phyloP scores from a whole-genome alignment of 53 echinoderm and acorn worm species.

The Echinarachnius parma region DNA sequence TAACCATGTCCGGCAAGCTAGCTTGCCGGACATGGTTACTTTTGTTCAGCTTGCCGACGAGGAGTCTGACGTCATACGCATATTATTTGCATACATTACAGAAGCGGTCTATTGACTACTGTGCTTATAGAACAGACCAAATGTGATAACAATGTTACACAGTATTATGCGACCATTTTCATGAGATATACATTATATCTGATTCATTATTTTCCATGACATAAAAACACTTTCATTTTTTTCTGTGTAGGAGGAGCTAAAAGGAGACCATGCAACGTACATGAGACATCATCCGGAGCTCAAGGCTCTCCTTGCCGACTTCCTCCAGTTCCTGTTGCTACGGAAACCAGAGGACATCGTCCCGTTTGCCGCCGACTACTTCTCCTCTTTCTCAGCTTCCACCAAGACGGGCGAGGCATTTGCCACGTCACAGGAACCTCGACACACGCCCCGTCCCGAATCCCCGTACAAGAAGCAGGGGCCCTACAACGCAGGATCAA shows the following conservation, averaged over 20 bases:
- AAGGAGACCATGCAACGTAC: conserved; percentile 98
- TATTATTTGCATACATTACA: too few relatives aligned
- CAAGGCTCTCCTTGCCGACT: conserved; percentile 95
- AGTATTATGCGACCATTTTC: too few relatives aligned
- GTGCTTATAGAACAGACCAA: too few relatives aligned
- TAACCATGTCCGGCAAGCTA: too few relatives aligned
- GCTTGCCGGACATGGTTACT: too few relatives aligned
- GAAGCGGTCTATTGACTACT: too few relatives aligned
- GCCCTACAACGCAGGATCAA: conserved; percentile 28
- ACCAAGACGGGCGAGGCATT: conserved; percentile 86
- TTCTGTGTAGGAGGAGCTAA: conserved; percentile 98
- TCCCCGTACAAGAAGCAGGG: conserved; percentile 78
- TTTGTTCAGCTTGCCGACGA: too few relatives aligned
- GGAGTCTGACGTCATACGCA: too few relatives aligned
- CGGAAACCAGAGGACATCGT: conserved; percentile 92
- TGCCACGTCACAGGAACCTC: conserved; percentile 84
- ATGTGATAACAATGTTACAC: too few relatives aligned
- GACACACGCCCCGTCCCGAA: conserved; percentile 67
- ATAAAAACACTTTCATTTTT: too few relatives aligned
- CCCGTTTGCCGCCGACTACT: conserved; percentile 96
- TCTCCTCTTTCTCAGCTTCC: conserved; percentile 84
- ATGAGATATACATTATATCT: too few relatives aligned
- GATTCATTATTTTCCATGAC: too few relatives aligned
- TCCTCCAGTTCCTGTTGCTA: conserved; percentile 94
- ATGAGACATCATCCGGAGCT: conserved; percentile 96